Percentiles rank a stretch among this genome's conserved stretches.
These are phyloP conservation scores for Drosophila punjabiensis DNA, from an alignment of 1,140 invertebrate species.

Conservation along the genomic window DNA sequence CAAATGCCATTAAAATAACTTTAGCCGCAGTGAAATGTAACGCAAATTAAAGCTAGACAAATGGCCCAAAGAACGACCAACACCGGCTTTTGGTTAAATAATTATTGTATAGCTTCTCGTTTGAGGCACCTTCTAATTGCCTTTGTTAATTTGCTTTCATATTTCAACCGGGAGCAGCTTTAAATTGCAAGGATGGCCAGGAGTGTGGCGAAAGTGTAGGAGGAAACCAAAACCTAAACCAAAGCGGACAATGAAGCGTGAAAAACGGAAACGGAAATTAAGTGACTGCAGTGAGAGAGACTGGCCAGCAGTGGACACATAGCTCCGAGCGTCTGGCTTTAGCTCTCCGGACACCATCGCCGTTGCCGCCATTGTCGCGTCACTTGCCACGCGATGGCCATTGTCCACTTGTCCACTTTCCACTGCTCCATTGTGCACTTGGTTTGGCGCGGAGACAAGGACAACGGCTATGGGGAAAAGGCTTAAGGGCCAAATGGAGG, in stretches of 20 bases:
- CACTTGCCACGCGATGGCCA: conserved; percentile 59
- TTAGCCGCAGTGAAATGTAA: background rate
- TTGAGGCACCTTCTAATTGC: conserved; percentile 73
- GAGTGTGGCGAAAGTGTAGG: background rate
- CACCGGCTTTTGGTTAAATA: conserved; percentile 24
- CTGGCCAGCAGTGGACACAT: conserved; percentile 24
- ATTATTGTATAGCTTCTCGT: conserved; percentile 45
- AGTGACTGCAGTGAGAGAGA: conserved; percentile 58
- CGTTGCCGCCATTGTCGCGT: conserved; percentile 60
- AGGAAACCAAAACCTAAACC: conserved; percentile 38
- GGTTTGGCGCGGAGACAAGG: conserved; percentile 53
- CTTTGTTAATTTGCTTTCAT: conserved; percentile 70
- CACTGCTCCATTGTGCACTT: conserved; percentile 62
- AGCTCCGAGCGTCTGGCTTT: conserved; percentile 5
- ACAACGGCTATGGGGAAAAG: conserved; percentile 16
- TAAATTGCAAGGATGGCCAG: conserved; percentile 31
- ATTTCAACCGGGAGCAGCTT: conserved; percentile 46
- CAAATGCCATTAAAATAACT: background rate
- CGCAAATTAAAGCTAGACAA: conserved; percentile 6
- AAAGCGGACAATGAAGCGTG: conserved; percentile 73
- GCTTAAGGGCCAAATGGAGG: conserved; percentile 29
- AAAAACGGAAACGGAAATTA: conserved; percentile 76
- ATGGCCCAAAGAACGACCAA: background rate
- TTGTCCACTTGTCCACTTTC: conserved; percentile 25
- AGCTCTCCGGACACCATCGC: conserved; percentile 29